Evolutionary conservation across 2,888 invertebrate genomes (phyloP), one percentile per base, ranked within the genome.

Genomic region (Criorhina ranunculi): DNA sequence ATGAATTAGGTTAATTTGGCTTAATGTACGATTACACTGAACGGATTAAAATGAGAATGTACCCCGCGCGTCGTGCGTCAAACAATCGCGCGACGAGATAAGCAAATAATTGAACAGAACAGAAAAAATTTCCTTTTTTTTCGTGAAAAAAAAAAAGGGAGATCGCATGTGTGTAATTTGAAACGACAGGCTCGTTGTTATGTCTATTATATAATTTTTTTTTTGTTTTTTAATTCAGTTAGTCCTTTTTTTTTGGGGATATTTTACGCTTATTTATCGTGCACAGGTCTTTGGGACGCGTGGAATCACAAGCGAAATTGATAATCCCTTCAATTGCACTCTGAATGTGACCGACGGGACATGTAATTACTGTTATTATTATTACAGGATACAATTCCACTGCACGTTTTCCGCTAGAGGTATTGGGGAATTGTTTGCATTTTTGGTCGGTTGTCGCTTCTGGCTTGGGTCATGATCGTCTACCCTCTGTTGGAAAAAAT

Each of bases 361-460:
- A 85, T 70, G 85, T 85, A 85, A 85, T 85, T 80, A 85, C 80
- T 75, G 75, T 85, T 85, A 80, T 75, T 79, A 85, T 85, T 80
- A 85, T 85, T 80, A 80, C 85, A 85, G 69, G 57, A 85, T 85
- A 70, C 80, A 79, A 79, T 79, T 85, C 35, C 49, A 11, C 7
- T 66, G 40, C 66, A 76, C 64, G 57, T 76, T 85, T 76, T 64
- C 51, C 64, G 40, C 31, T 15, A 31, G 42, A 5, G 15, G 44
- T 24, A 64, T 51, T 69, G 57, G 24, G 24, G 31, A 79, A 79
- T 69, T 80, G 64, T 70, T 80, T 85, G 85, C 62, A 66, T 82
- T 77, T 51, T 59, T 83, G 9, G 19, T 15, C 49, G 6, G 35
- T 17, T 5, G 31, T 12, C 29, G n/a, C 12, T 2, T 15, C 29